Conservation (phyloP, 2,113 vertebrate species). For the Esox niger region DNA sequence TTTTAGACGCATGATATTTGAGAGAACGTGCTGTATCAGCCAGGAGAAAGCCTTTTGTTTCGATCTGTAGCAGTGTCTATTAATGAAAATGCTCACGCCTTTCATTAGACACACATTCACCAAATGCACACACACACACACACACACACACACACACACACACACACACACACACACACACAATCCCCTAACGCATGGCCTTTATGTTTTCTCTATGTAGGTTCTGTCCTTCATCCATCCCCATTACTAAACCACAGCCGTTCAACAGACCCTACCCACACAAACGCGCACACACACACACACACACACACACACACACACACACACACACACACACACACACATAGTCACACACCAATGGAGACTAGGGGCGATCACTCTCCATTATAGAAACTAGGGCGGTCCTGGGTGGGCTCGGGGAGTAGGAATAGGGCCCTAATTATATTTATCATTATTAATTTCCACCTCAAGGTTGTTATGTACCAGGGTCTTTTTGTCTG, state of each 20-base stretch:
- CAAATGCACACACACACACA: too few species aligned
- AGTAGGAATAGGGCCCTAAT: constrained; percentile 69
- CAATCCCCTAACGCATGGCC: constrained; percentile 35
- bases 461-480: constrained; percentile 72
- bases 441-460: constrained; percentile 83
- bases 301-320: constrained; percentile 30
- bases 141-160: too few species aligned
- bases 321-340: constrained; percentile 31
- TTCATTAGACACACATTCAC: too few species aligned
- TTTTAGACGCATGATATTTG: too few species aligned
- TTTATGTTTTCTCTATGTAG: constrained; percentile 47
- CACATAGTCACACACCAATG: constrained; percentile 38
- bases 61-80: too few species aligned
- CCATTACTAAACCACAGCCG: constrained; percentile 29
- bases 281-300: constrained; percentile 21
- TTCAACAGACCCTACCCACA: constrained; percentile 30
- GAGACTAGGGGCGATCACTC: constrained; percentile 69
- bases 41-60: too few species aligned
- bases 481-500: constrained; percentile 67
- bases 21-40: too few species aligned
- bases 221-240: constrained; percentile 61
- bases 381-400: constrained; percentile 78
- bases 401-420: constrained; percentile 60
- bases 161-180: too few species aligned
- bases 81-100: too few species aligned